These are phyloP conservation scores for Hypsibius dujardini DNA, from an alignment of 1,140 invertebrate species.

Conservation along the genomic window DNA sequence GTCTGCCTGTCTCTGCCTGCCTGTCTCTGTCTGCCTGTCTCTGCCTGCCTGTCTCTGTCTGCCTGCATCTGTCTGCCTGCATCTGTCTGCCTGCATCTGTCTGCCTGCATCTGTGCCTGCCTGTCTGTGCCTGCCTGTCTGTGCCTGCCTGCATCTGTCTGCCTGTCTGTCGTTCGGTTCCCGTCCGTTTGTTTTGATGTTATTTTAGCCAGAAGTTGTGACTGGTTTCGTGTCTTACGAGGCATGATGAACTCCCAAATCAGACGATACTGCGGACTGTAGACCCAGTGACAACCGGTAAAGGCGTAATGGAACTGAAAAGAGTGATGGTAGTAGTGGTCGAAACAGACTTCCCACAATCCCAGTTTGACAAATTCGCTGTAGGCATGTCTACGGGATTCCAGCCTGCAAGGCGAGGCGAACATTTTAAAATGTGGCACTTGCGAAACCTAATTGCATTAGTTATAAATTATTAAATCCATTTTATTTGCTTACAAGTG, in stretches of 20 bases:
- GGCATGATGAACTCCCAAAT: conserved; percentile 4
- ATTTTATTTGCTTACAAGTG: too few species aligned
- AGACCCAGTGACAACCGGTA: conserved; percentile 11
- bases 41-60: too few species aligned
- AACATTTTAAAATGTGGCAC: background rate
- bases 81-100: too few species aligned
- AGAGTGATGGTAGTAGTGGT: conserved; percentile 32
- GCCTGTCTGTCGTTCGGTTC: too few species aligned
- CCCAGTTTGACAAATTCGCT: conserved; percentile 33
- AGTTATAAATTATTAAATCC: too few species aligned
- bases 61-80: too few species aligned
- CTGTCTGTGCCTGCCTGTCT: too few species aligned
- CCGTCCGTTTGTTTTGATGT: too few species aligned
- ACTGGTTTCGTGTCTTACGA: background rate
- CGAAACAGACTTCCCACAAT: conserved; percentile 36
- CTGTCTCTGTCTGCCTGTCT: too few species aligned
- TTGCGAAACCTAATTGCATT: background rate
- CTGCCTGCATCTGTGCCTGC: too few species aligned
- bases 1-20: too few species aligned
- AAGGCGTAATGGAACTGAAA: conserved; percentile 9
- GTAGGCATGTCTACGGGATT: conserved; percentile 28
- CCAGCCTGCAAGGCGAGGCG: background rate
- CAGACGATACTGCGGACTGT: background rate
- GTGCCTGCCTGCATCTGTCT: too few species aligned
- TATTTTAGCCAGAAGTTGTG: background rate